A percentile compares a stretch with the other conserved stretches of the same genome.
phyloP scores from a whole-genome alignment of 2,888 invertebrate genomes.

The Lysandra bellargus region DNA sequence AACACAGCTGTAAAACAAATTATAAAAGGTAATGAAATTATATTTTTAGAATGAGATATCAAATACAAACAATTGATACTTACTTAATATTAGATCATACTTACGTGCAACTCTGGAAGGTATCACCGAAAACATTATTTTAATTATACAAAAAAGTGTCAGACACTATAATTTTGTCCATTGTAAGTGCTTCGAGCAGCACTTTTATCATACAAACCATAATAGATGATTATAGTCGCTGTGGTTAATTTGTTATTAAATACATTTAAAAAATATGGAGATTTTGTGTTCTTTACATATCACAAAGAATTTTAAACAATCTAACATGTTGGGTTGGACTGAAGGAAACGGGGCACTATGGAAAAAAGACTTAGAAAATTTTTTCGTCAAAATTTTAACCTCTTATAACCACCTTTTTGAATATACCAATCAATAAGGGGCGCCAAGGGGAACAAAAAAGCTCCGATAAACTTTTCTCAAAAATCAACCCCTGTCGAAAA shows the following conservation, averaged over 20 bases:
- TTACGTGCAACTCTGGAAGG: constrained; percentile 12
- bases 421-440: too few species aligned
- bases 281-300: neutral
- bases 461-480: too few species aligned
- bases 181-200: neutral
- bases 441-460: too few species aligned
- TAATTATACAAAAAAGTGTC: neutral
- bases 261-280: neutral
- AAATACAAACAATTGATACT: constrained; percentile 39
- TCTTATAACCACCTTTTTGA: too few species aligned
- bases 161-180: neutral
- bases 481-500: too few species aligned
- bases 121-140: constrained; percentile 1
- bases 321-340: too few species aligned
- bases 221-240: neutral
- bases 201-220: neutral
- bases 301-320: neutral
- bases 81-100: constrained; percentile 37
- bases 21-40: constrained; percentile 34
- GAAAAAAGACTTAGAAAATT: too few species aligned
- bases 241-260: neutral
- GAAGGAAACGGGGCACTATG: too few species aligned
- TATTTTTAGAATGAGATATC: constrained; percentile 21
- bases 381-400: too few species aligned
- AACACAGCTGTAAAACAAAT: constrained; percentile 43